These are phyloP conservation scores for Vombatus ursinus DNA, from an alignment of 2,113 vertebrate species.

Conservation along the genomic window DNA sequence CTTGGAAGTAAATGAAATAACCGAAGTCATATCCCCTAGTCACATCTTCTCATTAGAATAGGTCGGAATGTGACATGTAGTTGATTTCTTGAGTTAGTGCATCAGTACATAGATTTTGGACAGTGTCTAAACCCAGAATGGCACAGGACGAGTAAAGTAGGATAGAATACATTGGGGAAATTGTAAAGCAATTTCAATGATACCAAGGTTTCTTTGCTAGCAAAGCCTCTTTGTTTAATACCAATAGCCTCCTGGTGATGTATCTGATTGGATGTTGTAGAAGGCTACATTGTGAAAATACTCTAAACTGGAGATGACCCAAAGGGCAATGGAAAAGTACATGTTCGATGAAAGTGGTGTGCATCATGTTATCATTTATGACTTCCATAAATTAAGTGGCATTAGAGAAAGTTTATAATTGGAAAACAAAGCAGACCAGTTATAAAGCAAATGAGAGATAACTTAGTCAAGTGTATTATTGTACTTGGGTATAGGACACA, in stretches of 20 bases:
- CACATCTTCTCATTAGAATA: background rate
- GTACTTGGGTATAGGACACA: background rate
- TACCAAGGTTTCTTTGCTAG: background rate
- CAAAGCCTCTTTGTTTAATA: background rate
- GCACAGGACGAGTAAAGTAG: background rate
- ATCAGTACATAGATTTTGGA: background rate
- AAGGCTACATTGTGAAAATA: background rate
- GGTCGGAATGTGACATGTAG: background rate
- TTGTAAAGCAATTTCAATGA: background rate
- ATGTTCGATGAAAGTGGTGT: background rate
- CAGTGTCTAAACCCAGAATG: background rate
- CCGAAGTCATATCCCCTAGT: background rate
- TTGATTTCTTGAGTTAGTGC: background rate
- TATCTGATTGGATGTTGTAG: background rate
- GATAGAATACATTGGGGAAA: background rate
- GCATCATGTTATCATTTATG: background rate
- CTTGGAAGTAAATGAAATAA: no score
- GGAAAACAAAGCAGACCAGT: background rate
- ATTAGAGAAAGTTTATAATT: background rate
- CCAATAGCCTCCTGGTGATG: background rate
- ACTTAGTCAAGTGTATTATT: background rate
- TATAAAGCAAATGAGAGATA: background rate
- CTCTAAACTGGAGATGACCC: background rate
- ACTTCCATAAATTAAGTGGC: background rate
- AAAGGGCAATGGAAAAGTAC: background rate